Evolutionary conservation across 2,888 invertebrate species (phyloP).

Genomic region (Heliconius charithonia): DNA sequence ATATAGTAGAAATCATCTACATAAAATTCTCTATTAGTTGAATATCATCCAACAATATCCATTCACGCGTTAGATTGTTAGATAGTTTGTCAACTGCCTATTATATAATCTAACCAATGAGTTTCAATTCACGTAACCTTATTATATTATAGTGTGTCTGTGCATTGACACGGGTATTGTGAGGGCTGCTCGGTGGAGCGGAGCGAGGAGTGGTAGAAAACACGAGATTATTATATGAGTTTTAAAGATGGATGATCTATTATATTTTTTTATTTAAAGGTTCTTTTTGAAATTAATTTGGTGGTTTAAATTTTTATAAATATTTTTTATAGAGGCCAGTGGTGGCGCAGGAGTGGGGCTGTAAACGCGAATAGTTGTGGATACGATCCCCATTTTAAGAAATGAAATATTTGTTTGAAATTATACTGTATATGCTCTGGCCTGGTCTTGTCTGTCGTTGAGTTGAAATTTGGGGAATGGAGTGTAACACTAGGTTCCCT

Average conservation of each 20-base stretch:
- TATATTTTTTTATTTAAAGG: neutral
- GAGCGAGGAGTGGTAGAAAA: slow-evolving; percentile 34
- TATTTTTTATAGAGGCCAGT: neutral
- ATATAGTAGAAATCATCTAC: too few relatives aligned
- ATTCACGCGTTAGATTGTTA: slow-evolving; percentile 30
- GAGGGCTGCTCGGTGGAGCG: slow-evolving; percentile 34
- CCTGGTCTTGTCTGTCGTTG: too few relatives aligned
- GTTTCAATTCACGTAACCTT: slow-evolving; percentile 38
- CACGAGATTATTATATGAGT: neutral
- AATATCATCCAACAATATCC: slow-evolving; percentile 14
- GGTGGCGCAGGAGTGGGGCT: neutral
- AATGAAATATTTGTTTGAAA: too few relatives aligned
- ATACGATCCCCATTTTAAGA: too few relatives aligned
- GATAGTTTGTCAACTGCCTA: slow-evolving; percentile 32
- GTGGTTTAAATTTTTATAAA: too few relatives aligned
- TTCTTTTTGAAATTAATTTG: slow-evolving; percentile 1
- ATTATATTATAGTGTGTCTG: slow-evolving; percentile 34
- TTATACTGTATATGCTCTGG: too few relatives aligned
- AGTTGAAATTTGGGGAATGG: neutral
- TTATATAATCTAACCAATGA: slow-evolving; percentile 40
- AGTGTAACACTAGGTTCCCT: neutral
- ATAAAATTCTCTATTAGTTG: neutral
- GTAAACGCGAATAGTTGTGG: too few relatives aligned
- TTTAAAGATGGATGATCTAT: neutral
- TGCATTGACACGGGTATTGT: slow-evolving; percentile 42